A percentile compares a stretch with the other conserved stretches of the same genome.
Evolutionary conservation across 2,888 invertebrate species (phyloP).

Genomic region (Empis livida): DNA sequence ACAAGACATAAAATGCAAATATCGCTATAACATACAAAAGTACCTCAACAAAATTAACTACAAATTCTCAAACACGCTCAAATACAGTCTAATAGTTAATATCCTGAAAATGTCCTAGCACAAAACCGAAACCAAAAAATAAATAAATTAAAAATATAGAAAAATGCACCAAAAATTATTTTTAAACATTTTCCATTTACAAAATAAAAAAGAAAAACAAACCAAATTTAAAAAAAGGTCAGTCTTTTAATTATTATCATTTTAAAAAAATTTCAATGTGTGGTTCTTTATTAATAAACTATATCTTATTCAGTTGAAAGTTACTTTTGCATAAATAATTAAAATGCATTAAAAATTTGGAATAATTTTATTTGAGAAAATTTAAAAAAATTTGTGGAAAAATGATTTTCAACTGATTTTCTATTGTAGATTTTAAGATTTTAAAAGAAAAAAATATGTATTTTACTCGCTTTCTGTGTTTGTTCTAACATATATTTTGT

Average conservation of each 20-base stretch:
- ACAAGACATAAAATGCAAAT: constrained; percentile 12
- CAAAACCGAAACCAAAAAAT: no score
- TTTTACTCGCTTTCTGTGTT: no score
- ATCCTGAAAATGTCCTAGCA: no score
- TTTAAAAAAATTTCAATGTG: neutral
- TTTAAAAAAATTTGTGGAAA: no score
- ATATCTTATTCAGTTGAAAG: neutral
- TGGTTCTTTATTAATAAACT: neutral
- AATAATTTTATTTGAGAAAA: no score
- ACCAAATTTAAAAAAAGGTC: constrained; percentile 12
- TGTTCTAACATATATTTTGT: no score
- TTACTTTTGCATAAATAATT: neutral
- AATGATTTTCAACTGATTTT: no score
- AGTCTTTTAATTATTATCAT: constrained; percentile 7
- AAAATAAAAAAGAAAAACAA: constrained; percentile 3
- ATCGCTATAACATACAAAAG: constrained; percentile 6
- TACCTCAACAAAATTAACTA: constrained; percentile 4
- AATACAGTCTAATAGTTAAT: no score
- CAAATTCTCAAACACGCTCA: constrained; percentile 4
- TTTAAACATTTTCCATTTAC: constrained; percentile 1
- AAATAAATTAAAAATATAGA: no score
- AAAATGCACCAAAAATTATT: no score
- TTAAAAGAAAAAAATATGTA: no score
- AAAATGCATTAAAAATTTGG: constrained; percentile 2
- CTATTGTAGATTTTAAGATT: no score